These are phyloP conservation scores for Chymomyza procnemis DNA, from an alignment of 2,888 invertebrate species.

Conservation along the genomic window DNA sequence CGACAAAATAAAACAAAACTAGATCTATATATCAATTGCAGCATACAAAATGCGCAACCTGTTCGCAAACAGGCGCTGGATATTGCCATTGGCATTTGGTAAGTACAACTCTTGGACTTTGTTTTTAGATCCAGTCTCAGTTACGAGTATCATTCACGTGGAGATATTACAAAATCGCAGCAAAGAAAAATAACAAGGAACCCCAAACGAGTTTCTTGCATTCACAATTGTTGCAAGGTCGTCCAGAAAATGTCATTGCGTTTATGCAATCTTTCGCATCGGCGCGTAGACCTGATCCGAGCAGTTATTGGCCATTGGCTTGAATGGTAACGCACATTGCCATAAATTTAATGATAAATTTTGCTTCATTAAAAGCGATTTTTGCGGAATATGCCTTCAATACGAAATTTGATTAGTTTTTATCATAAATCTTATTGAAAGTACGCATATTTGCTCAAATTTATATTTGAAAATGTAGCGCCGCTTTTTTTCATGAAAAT, in stretches of 20 bases:
- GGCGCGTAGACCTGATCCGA: background rate
- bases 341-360: no score
- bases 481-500: no score
- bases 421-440: no score
- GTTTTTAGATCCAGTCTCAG: conserved; percentile 2
- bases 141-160: conserved; percentile 8
- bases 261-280: background rate
- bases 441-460: no score
- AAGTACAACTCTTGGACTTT: conserved; percentile 36
- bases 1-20: background rate
- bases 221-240: conserved; percentile 64
- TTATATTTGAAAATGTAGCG: no score
- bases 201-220: conserved; percentile 7
- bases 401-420: no score
- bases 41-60: conserved; percentile 40
- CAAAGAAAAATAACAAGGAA: background rate
- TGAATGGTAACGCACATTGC: background rate
- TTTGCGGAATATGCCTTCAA: no score
- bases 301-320: background rate
- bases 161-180: background rate
- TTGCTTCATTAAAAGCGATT: no score
- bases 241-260: conserved; percentile 32
- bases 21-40: background rate
- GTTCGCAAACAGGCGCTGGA: conserved; percentile 41
- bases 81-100: conserved; percentile 67